Conservation (phyloP, 2,113 vertebrate genomes). For the Fregata magnificens region DNA sequence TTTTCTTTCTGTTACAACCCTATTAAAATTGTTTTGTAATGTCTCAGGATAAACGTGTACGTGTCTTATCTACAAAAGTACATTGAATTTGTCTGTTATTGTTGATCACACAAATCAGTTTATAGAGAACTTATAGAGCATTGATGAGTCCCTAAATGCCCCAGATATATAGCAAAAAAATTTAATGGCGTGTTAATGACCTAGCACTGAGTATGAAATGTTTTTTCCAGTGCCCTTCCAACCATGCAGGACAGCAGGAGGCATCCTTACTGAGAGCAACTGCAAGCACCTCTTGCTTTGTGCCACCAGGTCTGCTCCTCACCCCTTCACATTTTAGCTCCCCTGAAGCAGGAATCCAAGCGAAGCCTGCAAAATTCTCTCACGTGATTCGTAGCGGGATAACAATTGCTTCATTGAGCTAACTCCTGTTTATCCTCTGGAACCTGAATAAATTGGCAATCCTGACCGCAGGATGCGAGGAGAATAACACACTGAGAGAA, state of each 20-base stretch:
- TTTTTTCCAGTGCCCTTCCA: not conserved
- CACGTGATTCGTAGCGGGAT: not conserved
- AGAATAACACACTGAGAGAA: constrained; percentile 43
- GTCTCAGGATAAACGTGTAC: not conserved
- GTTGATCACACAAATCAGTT: not conserved
- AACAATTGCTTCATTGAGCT: constrained; percentile 10
- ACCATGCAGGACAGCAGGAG: not conserved
- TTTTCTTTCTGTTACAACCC: not conserved
- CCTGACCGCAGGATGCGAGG: not conserved
- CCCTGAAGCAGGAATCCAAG: not conserved
- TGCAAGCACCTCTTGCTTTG: not conserved
- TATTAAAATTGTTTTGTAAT: not conserved
- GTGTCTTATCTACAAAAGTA: not conserved
- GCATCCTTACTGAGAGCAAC: not conserved
- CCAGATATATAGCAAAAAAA: not conserved
- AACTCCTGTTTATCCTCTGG: constrained; percentile 17
- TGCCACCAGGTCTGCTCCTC: not conserved
- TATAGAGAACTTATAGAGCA: not conserved
- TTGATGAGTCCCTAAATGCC: not conserved
- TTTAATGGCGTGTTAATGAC: not conserved
- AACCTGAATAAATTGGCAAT: not conserved
- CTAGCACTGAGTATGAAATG: not conserved
- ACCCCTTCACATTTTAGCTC: not conserved
- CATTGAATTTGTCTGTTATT: not conserved
- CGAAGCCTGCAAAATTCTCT: not conserved